Evolutionary conservation across 2,888 invertebrate species (phyloP).

Genomic region (Amblyjoppa proteus): DNA sequence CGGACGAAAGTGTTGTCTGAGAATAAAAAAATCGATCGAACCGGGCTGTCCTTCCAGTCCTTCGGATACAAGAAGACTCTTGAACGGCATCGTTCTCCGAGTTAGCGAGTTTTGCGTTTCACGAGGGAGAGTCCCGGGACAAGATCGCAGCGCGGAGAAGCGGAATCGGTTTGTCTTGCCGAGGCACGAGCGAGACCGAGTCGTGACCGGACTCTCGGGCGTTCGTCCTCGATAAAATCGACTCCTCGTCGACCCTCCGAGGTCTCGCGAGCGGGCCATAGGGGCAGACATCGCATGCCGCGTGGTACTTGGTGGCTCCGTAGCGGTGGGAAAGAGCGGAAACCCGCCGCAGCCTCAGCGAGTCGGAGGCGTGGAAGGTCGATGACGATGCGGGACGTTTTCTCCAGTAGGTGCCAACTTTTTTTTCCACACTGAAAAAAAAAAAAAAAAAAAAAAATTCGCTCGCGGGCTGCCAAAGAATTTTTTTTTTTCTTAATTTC

Average conservation of each 20-base stretch:
- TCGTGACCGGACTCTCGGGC: slow-evolving; percentile 63
- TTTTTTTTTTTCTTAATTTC: no score
- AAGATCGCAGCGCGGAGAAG: slow-evolving; percentile 27
- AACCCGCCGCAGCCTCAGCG: slow-evolving; percentile 32
- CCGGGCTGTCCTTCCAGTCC: no score
- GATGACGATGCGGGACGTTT: slow-evolving; percentile 39
- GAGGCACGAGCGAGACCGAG: slow-evolving; percentile 44
- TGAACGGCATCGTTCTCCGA: not conserved
- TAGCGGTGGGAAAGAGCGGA: slow-evolving; percentile 56
- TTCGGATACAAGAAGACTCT: not conserved
- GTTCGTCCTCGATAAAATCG: slow-evolving; percentile 68
- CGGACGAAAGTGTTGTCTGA: not conserved
- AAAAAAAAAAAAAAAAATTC: no score
- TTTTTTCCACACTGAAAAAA: not conserved
- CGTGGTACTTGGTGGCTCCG: slow-evolving; percentile 29
- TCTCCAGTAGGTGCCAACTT: not conserved
- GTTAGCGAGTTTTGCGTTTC: not conserved
- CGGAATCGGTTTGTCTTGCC: slow-evolving; percentile 49
- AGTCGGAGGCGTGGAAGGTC: slow-evolving; percentile 63
- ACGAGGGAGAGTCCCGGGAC: slow-evolving; percentile 4
- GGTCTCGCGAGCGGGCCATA: slow-evolving; percentile 28
- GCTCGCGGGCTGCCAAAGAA: no score
- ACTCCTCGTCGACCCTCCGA: slow-evolving; percentile 26
- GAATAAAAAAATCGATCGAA: not conserved
- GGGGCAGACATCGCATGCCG: slow-evolving; percentile 30